Evolutionary conservation across 2,797 vertebrate species (phyloP), one percentile per base, ranked within the genome.

Genomic region (Halcyon leucocephala): DNA sequence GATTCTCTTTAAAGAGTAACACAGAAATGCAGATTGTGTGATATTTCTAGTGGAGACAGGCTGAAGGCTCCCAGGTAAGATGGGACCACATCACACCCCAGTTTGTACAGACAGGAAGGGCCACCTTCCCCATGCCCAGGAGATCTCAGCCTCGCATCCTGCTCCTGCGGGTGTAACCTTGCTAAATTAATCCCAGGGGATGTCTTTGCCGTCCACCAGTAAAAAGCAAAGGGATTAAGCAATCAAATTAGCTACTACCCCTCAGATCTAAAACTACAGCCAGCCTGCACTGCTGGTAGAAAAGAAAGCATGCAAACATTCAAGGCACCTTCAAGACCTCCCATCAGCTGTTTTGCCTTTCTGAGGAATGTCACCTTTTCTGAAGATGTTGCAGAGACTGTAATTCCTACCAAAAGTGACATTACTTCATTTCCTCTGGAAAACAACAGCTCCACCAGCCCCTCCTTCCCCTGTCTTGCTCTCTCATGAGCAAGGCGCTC

Each of bases 381-480:
- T 96, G 88, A 95, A 97, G 95, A 73, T 4, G 6, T 7, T 67
- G 33, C 57, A 90, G 95, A 86, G 42, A 29, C 69, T 76, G 29
- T n/a, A 92, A 80, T 80, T 95, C 73, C 85, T 80, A 92, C 46
- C 78, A 77, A 86, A 95, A 94, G 65, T 95, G 90, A 93, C 96
- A 97, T 97, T 71, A 97, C 91, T 95, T 97, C 97, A 96, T 95
- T 98, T 97, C 96, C 97, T 97, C 91, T 95, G 77, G 91, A 97
- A 97, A 97, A 96, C 90, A 95, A 76, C 55, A 84, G 94, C 81
- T 71, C 74, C 46, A 64, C 92, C 95, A 88, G 86, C 92, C 89
- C 51, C 89, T 91, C 93, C 86, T 87, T 82, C 90, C 86, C 62
- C 22, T 0, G 3, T 39, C 80, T 33, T 11, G 35, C 28, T n/a